These are phyloP conservation scores for Mythimna lalbum DNA, from an alignment of 2,888 invertebrate species.

Conservation along the genomic window DNA sequence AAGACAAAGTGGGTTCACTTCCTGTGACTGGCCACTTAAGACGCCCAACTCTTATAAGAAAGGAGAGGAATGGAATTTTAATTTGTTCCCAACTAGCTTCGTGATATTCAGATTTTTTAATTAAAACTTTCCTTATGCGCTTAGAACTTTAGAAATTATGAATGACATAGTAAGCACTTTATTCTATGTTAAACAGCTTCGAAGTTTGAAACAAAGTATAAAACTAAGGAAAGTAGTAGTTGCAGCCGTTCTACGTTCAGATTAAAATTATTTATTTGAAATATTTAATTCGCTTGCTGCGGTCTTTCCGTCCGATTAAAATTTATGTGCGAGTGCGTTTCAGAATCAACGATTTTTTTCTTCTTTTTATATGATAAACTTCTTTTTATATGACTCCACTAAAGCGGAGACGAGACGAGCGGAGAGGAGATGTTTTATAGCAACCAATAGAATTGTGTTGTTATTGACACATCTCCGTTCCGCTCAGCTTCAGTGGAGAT, in stretches of 20 bases:
- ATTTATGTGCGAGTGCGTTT: no score
- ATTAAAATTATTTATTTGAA: no score
- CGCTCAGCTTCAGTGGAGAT: no score
- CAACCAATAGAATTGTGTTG: no score
- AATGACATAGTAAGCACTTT: slow-evolving; percentile 4
- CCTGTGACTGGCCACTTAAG: slow-evolving; percentile 45
- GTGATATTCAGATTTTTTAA: slow-evolving; percentile 52
- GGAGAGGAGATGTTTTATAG: no score
- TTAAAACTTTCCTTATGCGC: slow-evolving; percentile 51
- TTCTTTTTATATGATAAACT: no score
- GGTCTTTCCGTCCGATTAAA: no score
- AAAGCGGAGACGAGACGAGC: no score
- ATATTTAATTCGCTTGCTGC: no score
- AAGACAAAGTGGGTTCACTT: slow-evolving; percentile 51
- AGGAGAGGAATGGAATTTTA: slow-evolving; percentile 48
- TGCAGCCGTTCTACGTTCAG: background rate
- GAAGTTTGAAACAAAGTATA: slow-evolving; percentile 12
- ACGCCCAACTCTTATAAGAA: slow-evolving; percentile 39
- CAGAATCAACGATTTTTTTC: no score
- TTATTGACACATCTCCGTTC: no score
- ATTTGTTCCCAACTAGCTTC: slow-evolving; percentile 37
- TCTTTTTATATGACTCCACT: no score
- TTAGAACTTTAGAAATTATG: slow-evolving; percentile 34
- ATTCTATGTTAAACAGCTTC: slow-evolving; percentile 3
- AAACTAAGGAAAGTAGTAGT: background rate